Evolutionary conservation across 2,888 invertebrate genomes (phyloP), one percentile per base, ranked within the genome.

Genomic region (Mythimna pallens): DNA sequence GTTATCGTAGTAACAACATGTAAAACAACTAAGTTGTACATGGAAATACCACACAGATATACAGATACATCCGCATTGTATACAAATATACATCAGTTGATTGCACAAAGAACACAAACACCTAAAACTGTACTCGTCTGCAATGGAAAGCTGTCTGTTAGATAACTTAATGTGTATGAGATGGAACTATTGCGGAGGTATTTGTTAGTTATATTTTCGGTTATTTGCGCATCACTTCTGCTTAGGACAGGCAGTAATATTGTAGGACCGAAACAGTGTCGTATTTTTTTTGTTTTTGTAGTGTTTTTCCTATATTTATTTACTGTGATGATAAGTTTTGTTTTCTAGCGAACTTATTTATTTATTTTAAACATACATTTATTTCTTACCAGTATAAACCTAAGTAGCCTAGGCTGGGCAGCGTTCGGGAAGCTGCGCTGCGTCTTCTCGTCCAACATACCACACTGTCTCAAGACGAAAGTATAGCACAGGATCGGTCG

Each of bases 61-160:
- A 57, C 57, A 57, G 30, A 30, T 57, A 57, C 57, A 57, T 17
- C 3, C 20, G 22, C 10, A 9, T 36, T 54, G 30, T 57, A 50
- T 12, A 34, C 34, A 34, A 55, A 36, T 50, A 40, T 55, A 61
- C 22, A 64, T 63, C 66, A 62, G 81, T 66, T 87, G 88, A 87
- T 87, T 87, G 87, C 65, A 86, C 88, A 87, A 85, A 87, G 84
- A 77, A 76, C 79, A 76, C 66, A 80, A 78, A 73, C 65, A 73
- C 76, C 79, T 80, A 74, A 73, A 78, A 70, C 70, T 70, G 34
- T 68, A 50, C 59, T 76, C 40, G 70, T 87, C 86, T 78, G 80
- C 76, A 82, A 76, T 62, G 57, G 66, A 82, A 77, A 80, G 65
- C 75, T 69, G 52, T 69, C 65, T 54, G 73, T 71, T 76, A 17